phyloP scores from a whole-genome alignment of 1,140 invertebrate species.

The Zaprionus capensis region DNA sequence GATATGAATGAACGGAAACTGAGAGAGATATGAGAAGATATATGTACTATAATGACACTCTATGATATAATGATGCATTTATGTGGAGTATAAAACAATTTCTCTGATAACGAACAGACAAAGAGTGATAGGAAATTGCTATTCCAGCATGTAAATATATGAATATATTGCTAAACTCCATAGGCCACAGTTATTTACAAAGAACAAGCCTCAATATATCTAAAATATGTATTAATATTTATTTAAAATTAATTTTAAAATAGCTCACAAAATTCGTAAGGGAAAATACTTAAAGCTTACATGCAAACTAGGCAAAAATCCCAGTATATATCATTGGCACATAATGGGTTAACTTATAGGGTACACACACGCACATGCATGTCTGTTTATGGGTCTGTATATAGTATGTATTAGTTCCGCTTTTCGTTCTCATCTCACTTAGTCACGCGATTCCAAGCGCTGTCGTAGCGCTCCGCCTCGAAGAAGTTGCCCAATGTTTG shows the following conservation, averaged over 20 bases:
- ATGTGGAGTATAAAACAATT: not conserved
- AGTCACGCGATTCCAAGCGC: conserved; percentile 75
- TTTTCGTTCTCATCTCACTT: conserved; percentile 41
- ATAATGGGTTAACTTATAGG: conserved; percentile 63
- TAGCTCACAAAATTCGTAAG: not conserved
- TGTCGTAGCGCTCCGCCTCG: conserved; percentile 60
- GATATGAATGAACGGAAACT: not conserved
- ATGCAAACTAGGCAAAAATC: not conserved
- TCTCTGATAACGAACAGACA: no score
- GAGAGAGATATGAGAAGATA: not conserved
- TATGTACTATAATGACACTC: not conserved
- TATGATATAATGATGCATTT: not conserved
- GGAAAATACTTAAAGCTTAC: not conserved
- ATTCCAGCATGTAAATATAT: no score
- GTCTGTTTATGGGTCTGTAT: conserved; percentile 5
- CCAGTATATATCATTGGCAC: conserved; percentile 33
- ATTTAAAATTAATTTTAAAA: not conserved
- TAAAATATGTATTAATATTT: not conserved
- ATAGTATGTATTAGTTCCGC: conserved; percentile 20
- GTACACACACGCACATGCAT: not conserved
- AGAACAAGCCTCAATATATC: not conserved
- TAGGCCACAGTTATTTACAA: not conserved
- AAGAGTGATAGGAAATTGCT: no score
- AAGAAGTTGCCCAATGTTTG: conserved; percentile 64
- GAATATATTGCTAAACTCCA: not conserved